Evolutionary conservation across 1,140 invertebrate genomes (phyloP).

Genomic region (Megathymus violae): DNA sequence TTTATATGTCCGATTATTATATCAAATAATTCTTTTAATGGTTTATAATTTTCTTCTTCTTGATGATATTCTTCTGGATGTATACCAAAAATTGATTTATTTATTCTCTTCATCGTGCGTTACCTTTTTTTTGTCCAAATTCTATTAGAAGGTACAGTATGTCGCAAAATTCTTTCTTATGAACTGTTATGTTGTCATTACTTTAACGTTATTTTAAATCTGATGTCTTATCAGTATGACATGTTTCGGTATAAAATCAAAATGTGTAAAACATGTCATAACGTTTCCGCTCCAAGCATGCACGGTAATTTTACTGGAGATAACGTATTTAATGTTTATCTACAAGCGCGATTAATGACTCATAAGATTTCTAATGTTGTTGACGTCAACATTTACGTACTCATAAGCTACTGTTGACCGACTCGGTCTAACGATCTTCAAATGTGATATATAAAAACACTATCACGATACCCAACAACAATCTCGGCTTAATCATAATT

Average conservation of each 20-base stretch:
- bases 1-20: no score
- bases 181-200: no score
- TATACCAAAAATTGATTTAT: no score
- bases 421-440: slow-evolving; percentile 13
- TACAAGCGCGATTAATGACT: slow-evolving; percentile 15
- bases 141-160: no score
- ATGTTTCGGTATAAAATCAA: not conserved
- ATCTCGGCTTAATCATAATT: slow-evolving; percentile 27
- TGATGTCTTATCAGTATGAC: not conserved
- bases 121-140: no score
- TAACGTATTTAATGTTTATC: slow-evolving; percentile 4
- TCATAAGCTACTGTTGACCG: slow-evolving; percentile 13
- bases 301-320: not conserved
- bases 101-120: no score
- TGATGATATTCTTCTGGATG: no score
- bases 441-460: slow-evolving; percentile 23
- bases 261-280: not conserved
- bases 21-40: no score
- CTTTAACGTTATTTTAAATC: no score
- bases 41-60: no score
- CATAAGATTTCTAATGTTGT: slow-evolving; percentile 24
- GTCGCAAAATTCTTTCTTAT: no score
- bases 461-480: slow-evolving; percentile 6
- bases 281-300: not conserved
- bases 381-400: slow-evolving; percentile 16